A percentile compares a stretch with the other conserved stretches of the same genome.
Evolutionary conservation across 1,140 invertebrate genomes (phyloP).

Genomic region (Archivesica marissinica): DNA sequence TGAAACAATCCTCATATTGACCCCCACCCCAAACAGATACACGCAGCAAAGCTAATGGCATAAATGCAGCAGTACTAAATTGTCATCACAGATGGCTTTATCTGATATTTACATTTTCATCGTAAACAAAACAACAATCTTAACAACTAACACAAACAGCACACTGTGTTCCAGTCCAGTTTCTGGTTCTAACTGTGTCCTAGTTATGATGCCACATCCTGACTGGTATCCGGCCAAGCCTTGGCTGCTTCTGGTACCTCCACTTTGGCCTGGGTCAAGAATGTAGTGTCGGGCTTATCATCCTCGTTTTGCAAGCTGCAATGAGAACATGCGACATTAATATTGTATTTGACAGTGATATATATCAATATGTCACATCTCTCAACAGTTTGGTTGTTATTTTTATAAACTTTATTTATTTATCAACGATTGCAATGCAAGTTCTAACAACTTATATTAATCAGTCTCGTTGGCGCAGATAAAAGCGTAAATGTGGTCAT

Average conservation of each 20-base stretch:
- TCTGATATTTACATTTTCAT: background rate
- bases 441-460: too few species aligned
- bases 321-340: too few species aligned
- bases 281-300: constrained; percentile 64
- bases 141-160: background rate
- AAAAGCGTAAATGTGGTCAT: too few species aligned
- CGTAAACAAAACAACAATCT: background rate
- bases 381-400: too few species aligned
- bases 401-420: too few species aligned
- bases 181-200: background rate
- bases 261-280: constrained; percentile 71
- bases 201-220: background rate
- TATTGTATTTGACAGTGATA: too few species aligned
- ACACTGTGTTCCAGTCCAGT: background rate
- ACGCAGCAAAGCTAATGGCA: background rate
- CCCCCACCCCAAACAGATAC: too few species aligned
- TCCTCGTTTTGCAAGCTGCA: constrained; percentile 64
- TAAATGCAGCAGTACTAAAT: constrained; percentile 17
- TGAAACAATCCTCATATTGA: too few species aligned
- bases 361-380: too few species aligned
- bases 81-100: background rate
- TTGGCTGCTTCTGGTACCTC: constrained; percentile 58
- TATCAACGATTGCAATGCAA: too few species aligned
- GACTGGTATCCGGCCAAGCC: constrained; percentile 30
- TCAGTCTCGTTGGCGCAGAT: too few species aligned